Evolutionary conservation across 2,797 vertebrate genomes (phyloP).

Genomic region (Anabas testudineus): DNA sequence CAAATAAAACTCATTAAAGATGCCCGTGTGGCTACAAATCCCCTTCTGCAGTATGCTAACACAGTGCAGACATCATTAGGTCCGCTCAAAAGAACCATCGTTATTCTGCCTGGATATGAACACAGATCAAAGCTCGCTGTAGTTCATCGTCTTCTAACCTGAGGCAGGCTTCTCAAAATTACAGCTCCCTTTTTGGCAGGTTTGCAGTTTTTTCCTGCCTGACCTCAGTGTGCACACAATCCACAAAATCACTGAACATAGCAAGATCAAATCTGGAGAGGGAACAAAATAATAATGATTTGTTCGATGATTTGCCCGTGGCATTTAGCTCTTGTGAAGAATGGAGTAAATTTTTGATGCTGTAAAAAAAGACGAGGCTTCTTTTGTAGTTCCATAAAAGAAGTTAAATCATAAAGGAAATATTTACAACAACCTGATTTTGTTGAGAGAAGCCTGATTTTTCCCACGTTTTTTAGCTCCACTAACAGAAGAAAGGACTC

Average conservation of each 20-base stretch:
- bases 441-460: not conserved
- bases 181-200: constrained; percentile 59
- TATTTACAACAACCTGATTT: no score
- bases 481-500: no score
- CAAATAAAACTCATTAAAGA: constrained; percentile 81
- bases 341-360: constrained; percentile 52
- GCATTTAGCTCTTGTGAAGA: constrained; percentile 29
- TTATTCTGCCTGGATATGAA: constrained; percentile 78
- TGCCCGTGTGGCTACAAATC: constrained; percentile 63
- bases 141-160: constrained; percentile 70
- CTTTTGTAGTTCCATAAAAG: constrained; percentile 25
- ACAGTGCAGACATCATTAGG: constrained; percentile 74
- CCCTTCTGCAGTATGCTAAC: constrained; percentile 40
- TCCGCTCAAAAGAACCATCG: constrained; percentile 58
- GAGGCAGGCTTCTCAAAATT: constrained; percentile 71
- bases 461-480: not conserved
- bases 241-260: constrained; percentile 56
- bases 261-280: constrained; percentile 43
- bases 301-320: constrained; percentile 45
- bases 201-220: constrained; percentile 61
- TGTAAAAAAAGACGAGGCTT: constrained; percentile 42
- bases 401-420: constrained; percentile 27
- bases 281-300: constrained; percentile 35
- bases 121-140: constrained; percentile 72
- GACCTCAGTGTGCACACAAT: constrained; percentile 43